Percentiles rank a stretch among this genome's conserved stretches.
These are phyloP conservation scores for Sphinx pinastri DNA, from an alignment of 2,888 invertebrate species.

Conservation along the genomic window DNA sequence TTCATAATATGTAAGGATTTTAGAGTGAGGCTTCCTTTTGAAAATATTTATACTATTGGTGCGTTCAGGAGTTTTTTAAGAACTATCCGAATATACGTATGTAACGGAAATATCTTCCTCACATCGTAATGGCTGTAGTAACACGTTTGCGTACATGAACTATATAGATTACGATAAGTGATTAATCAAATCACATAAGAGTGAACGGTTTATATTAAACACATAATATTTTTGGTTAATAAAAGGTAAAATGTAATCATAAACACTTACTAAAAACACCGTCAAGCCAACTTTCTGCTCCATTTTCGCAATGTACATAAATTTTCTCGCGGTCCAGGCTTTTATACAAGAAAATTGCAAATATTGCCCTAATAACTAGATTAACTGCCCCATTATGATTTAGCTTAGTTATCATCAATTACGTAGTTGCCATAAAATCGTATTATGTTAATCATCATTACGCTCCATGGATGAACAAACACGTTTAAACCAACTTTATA, in stretches of 20 bases:
- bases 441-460: not conserved
- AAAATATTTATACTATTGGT: no score
- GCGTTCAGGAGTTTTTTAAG: no score
- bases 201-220: no score
- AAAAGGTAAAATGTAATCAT: not conserved
- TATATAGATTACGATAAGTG: no score
- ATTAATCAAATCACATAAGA: no score
- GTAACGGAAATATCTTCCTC: no score
- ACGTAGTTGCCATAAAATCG: conserved; percentile 19
- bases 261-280: conserved; percentile 53
- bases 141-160: no score
- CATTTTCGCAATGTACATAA: conserved; percentile 43
- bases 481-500: not conserved
- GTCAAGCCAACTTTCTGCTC: conserved; percentile 41
- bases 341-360: conserved; percentile 39
- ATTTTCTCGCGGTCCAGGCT: conserved; percentile 27
- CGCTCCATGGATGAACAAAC: not conserved
- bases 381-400: conserved; percentile 15
- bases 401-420: conserved; percentile 24
- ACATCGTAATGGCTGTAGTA: no score
- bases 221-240: no score
- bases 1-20: no score
- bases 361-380: conserved; percentile 38
- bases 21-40: no score
- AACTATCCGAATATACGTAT: no score